Conservation (phyloP, 2,888 invertebrate genomes). For the Macaria liturata region DNA sequence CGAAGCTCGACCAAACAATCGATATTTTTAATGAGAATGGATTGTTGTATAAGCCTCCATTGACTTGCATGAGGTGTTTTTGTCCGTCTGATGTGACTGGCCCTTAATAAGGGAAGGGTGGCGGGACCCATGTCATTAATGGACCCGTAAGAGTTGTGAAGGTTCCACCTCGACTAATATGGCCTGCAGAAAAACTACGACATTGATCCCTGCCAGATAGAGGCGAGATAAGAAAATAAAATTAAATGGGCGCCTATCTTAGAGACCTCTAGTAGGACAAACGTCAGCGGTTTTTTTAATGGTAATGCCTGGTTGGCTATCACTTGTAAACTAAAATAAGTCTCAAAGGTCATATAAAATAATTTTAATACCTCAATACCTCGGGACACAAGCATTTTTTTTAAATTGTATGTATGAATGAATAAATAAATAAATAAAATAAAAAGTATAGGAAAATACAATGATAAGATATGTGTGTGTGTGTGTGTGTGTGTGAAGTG, state of each 20-base stretch:
- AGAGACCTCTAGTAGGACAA: background rate
- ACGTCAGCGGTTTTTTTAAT: background rate
- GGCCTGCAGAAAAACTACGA: constrained; percentile 41
- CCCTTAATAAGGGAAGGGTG: constrained; percentile 53
- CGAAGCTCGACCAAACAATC: constrained; percentile 13
- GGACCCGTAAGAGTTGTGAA: constrained; percentile 43
- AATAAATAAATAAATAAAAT: too few species aligned
- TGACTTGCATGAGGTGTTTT: constrained; percentile 59
- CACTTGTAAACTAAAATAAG: too few species aligned
- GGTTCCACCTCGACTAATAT: constrained; percentile 38
- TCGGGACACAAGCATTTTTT: too few species aligned
- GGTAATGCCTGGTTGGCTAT: too few species aligned
- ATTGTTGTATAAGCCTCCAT: constrained; percentile 41
- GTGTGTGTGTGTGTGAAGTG: too few species aligned
- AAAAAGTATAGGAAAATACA: too few species aligned
- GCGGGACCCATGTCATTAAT: constrained; percentile 50
- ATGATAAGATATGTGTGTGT: too few species aligned
- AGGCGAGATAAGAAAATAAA: constrained; percentile 34
- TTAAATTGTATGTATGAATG: too few species aligned
- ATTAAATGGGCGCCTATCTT: constrained; percentile 11
- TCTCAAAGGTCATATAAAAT: too few species aligned
- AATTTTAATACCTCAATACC: too few species aligned
- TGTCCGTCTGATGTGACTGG: constrained; percentile 34
- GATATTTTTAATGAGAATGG: constrained; percentile 34
- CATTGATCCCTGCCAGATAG: constrained; percentile 34